Evolutionary conservation across 2,888 invertebrate genomes (phyloP).

Genomic region (Lasioglossum figueresi): DNA sequence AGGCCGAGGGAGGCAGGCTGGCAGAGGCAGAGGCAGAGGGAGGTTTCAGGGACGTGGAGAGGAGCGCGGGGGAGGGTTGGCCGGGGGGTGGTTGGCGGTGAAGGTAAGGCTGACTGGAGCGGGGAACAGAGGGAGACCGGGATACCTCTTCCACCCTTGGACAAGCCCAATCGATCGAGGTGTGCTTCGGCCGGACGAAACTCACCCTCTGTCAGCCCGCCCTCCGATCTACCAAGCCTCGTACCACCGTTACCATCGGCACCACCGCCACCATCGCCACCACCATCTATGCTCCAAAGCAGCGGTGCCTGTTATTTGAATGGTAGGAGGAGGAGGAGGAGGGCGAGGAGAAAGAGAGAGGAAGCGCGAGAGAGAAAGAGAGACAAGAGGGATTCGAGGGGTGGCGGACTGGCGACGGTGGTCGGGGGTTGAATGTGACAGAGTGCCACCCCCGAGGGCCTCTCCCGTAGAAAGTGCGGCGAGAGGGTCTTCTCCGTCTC

Average conservation of each 20-base stretch:
- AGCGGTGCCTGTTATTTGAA: conserved; percentile 83
- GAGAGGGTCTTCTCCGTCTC: conserved; percentile 73
- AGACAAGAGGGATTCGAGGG: conserved; percentile 13
- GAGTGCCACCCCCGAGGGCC: conserved; percentile 81
- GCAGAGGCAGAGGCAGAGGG: conserved; percentile 25
- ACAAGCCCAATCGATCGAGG: conserved; percentile 85
- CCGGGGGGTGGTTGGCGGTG: conserved; percentile 24
- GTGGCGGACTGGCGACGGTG: conserved; percentile 70
- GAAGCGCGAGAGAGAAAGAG: conserved; percentile 1
- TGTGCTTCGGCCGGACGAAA: conserved; percentile 84
- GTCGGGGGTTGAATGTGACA: conserved; percentile 83
- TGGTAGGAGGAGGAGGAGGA: conserved; percentile 64
- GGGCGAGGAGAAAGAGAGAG: not conserved
- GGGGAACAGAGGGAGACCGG: conserved; percentile 34
- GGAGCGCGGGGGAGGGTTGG: conserved; percentile 28
- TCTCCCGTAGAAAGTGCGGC: conserved; percentile 81
- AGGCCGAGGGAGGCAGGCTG: conserved; percentile 31
- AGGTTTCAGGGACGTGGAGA: conserved; percentile 17
- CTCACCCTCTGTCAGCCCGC: conserved; percentile 80
- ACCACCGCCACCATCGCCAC: conserved; percentile 60
- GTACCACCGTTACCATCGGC: conserved; percentile 63
- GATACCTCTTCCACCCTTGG: conserved; percentile 81
- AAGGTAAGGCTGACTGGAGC: conserved; percentile 36
- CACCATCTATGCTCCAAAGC: conserved; percentile 69
- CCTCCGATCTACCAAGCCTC: conserved; percentile 62